phyloP scores from a whole-genome alignment of 2,797 vertebrate species.

The Argyrosomus regius region DNA sequence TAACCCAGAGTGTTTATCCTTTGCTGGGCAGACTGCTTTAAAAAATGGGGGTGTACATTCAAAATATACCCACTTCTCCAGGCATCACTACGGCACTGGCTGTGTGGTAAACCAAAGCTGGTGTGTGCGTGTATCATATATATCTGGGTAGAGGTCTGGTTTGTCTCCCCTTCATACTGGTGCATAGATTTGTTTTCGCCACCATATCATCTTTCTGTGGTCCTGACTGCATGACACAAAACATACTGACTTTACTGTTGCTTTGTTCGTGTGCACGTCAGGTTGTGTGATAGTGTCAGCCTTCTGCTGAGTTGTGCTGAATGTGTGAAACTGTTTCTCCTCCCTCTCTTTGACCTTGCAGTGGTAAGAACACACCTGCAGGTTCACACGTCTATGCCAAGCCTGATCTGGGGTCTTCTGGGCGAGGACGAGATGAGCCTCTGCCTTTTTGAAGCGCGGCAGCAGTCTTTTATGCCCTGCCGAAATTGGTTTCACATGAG shows the following conservation, averaged over 20 bases:
- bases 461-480: constrained; percentile 59
- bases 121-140: constrained; percentile 18
- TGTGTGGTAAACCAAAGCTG: background rate
- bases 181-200: constrained; percentile 45
- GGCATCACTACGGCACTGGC: too few relatives aligned
- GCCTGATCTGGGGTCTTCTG: constrained; percentile 14
- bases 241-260: constrained; percentile 30
- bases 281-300: constrained; percentile 8
- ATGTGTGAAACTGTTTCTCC: constrained; percentile 7
- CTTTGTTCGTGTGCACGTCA: constrained; percentile 45
- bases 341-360: constrained; percentile 1
- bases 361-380: constrained; percentile 31
- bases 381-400: constrained; percentile 10
- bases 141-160: constrained; percentile 28
- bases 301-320: background rate
- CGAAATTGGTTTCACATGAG: constrained; percentile 88
- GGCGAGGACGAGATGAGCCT: constrained; percentile 53
- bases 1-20: too few relatives aligned
- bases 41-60: too few relatives aligned
- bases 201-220: constrained; percentile 45
- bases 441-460: constrained; percentile 59
- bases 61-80: too few relatives aligned
- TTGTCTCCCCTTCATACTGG: constrained; percentile 29
- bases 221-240: constrained; percentile 45
- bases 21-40: too few relatives aligned